Evolutionary conservation across 2,888 invertebrate genomes (phyloP).

Genomic region (Ceriagrion tenellum): DNA sequence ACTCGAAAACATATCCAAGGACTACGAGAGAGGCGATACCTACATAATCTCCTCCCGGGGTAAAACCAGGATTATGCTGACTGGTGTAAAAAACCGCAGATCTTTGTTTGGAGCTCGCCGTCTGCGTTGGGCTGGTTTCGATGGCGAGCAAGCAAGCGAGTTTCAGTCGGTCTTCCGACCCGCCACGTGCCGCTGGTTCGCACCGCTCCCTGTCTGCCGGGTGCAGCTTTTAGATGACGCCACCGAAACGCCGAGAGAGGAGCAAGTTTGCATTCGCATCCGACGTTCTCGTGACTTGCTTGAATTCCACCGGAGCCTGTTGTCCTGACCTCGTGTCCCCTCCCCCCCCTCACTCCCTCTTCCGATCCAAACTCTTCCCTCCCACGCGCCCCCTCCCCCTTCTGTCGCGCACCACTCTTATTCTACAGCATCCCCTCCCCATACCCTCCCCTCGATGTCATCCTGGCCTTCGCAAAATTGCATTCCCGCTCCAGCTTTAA

Average conservation of each 20-base stretch:
- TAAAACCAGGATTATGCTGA: neutral
- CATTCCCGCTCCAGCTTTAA: neutral
- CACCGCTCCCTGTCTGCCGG: neutral
- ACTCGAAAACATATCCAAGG: neutral
- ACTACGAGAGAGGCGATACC: neutral
- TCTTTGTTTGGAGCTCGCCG: neutral
- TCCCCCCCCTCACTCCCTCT: too few species aligned
- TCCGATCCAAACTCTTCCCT: too few species aligned
- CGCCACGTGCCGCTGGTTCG: neutral
- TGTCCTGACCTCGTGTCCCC: neutral
- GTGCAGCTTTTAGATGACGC: neutral
- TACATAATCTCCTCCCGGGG: neutral
- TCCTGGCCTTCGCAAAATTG: neutral
- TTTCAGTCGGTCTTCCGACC: neutral
- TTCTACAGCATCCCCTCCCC: neutral
- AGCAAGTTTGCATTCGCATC: neutral
- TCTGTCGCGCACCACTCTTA: too few species aligned
- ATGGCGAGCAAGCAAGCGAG: neutral
- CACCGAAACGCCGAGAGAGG: neutral
- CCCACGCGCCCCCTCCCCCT: too few species aligned
- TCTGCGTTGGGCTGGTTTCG: neutral
- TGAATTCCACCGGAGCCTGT: neutral
- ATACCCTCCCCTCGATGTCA: neutral
- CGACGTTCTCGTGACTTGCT: neutral
- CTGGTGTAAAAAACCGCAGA: neutral